phyloP scores from a whole-genome alignment of 2,113 vertebrate species.

The Herpailurus yagouaroundi region DNA sequence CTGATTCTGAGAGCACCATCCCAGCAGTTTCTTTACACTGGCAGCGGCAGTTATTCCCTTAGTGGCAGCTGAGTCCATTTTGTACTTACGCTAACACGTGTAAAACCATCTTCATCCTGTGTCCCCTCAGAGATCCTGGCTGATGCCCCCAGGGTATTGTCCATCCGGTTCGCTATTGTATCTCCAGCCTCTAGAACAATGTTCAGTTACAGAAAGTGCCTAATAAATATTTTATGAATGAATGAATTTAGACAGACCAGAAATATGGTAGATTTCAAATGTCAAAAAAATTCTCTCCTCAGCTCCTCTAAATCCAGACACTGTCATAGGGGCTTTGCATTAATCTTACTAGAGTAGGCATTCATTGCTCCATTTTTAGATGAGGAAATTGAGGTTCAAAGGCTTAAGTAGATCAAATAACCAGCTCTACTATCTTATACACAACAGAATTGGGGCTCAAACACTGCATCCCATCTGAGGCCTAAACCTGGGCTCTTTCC shows the following conservation, averaged over 20 bases:
- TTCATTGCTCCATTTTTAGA: background rate
- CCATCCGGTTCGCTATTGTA: background rate
- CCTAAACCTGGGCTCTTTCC: background rate
- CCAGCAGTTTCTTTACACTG: background rate
- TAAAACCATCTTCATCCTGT: background rate
- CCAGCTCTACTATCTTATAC: background rate
- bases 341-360: background rate
- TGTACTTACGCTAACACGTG: background rate
- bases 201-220: background rate
- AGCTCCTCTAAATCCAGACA: background rate
- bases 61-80: background rate
- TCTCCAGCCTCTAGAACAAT: background rate
- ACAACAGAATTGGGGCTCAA: background rate
- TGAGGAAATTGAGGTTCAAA: background rate
- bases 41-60: background rate
- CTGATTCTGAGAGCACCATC: background rate
- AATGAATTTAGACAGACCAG: background rate
- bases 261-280: constrained; percentile 36
- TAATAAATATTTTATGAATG: background rate
- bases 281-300: background rate
- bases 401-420: background rate
- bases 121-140: background rate
- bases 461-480: background rate
- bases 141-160: background rate
- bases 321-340: background rate